A percentile compares a stretch with the other conserved stretches of the same genome.
Evolutionary conservation across 2,113 vertebrate species (phyloP).

Genomic region (Neogobius melanostomus): DNA sequence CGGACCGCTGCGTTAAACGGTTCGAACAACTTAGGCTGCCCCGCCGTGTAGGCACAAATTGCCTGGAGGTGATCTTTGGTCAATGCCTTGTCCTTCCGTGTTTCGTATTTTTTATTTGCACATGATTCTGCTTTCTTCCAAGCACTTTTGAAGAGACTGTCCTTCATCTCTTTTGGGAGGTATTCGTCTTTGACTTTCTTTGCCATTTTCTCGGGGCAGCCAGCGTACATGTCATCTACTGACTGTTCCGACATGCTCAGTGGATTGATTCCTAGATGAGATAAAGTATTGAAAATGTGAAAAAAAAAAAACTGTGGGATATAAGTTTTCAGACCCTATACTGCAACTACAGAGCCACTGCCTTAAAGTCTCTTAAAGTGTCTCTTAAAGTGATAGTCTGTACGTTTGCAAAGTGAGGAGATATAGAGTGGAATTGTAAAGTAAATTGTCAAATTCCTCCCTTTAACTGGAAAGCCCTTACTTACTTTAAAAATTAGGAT

Average conservation of each 20-base stretch:
- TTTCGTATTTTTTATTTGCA: fast-evolving
- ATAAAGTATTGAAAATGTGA: neutral
- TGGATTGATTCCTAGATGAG: neutral
- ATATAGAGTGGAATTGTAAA: too few relatives aligned
- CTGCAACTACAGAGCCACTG: too few relatives aligned
- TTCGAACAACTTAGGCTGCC: neutral
- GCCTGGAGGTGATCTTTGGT: conserved; percentile 21
- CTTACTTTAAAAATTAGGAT: too few relatives aligned
- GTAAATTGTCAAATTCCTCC: too few relatives aligned
- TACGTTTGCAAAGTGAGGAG: too few relatives aligned
- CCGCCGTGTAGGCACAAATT: conserved; percentile 24
- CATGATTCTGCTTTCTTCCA: fast-evolving
- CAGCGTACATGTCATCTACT: conserved; percentile 38
- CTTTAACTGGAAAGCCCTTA: too few relatives aligned
- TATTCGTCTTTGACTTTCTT: neutral
- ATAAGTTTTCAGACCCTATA: too few relatives aligned
- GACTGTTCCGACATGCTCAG: conserved; percentile 11
- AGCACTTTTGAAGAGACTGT: fast-evolving
- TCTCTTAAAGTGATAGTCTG: too few relatives aligned
- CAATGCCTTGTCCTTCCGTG: neutral
- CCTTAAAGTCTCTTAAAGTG: too few relatives aligned
- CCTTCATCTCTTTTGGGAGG: neutral
- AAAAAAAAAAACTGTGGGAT: neutral
- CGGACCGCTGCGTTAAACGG: conserved; percentile 8
- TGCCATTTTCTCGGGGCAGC: neutral